Evolutionary conservation across 2,888 invertebrate genomes (phyloP).

Genomic region (Drosophila austrosaltans): DNA sequence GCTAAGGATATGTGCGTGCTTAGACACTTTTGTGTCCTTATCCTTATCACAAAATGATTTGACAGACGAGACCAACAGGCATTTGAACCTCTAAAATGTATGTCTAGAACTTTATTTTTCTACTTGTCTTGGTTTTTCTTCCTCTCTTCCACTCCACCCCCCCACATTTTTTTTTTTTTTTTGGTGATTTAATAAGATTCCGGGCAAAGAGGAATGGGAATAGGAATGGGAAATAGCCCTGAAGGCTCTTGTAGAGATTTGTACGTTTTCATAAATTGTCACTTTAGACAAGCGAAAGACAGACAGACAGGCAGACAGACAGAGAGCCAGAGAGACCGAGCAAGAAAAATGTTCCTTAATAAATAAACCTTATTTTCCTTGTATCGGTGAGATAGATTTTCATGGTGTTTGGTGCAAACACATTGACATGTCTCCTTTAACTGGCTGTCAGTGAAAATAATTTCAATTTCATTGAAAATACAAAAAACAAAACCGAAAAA

Average conservation of each 20-base stretch:
- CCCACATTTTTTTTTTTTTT: slow-evolving; percentile 27
- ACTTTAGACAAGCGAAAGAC: slow-evolving; percentile 19
- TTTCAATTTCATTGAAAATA: slow-evolving; percentile 62
- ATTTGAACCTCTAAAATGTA: slow-evolving; percentile 52
- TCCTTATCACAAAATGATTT: slow-evolving; percentile 74
- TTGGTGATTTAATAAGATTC: slow-evolving; percentile 53
- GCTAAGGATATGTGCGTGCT: slow-evolving; percentile 42
- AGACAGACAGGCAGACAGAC: background rate
- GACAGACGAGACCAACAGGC: slow-evolving; percentile 67
- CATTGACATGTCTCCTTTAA: slow-evolving; percentile 56
- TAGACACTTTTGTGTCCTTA: slow-evolving; percentile 40
- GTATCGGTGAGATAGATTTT: slow-evolving; percentile 25
- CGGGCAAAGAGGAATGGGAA: slow-evolving; percentile 10
- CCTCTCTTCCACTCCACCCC: background rate
- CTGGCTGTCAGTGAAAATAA: slow-evolving; percentile 65
- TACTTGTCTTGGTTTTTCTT: slow-evolving; percentile 11
- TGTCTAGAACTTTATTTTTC: slow-evolving; percentile 22
- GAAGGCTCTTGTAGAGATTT: slow-evolving; percentile 45
- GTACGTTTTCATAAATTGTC: slow-evolving; percentile 28
- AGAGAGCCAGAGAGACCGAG: background rate
- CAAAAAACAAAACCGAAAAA: no score
- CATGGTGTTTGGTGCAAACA: slow-evolving; percentile 4
- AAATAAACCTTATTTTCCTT: slow-evolving; percentile 65
- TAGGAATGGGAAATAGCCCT: slow-evolving; percentile 13
- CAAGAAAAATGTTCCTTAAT: slow-evolving; percentile 22